Percentiles rank a stretch among this genome's conserved stretches.
phyloP scores from a whole-genome alignment of 2,113 vertebrate genomes.

The Aleadryas rufinucha region DNA sequence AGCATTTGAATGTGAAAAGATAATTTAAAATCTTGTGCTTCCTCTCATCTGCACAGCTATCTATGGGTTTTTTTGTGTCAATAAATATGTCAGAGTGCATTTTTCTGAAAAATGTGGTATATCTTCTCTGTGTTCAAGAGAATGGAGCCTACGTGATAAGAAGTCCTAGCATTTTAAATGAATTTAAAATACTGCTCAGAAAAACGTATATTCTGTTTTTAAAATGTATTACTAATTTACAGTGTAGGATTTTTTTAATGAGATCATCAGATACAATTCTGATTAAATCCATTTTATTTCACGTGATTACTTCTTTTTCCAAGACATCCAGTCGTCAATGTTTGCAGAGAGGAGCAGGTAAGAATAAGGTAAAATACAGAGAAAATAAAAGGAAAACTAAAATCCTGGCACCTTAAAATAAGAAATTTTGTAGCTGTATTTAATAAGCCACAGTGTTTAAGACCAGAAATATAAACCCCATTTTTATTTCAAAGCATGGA shows the following conservation, averaged over 20 bases:
- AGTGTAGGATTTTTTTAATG: not conserved
- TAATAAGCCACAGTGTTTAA: not conserved
- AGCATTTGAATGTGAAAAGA: not conserved
- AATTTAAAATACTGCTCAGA: not conserved
- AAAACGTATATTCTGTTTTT: not conserved
- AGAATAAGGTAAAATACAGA: not conserved
- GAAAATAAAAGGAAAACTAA: not conserved
- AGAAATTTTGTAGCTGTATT: not conserved
- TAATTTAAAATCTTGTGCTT: not conserved
- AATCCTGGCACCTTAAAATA: not conserved
- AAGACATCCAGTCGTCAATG: not conserved
- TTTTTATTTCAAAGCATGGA: not conserved
- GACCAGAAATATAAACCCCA: not conserved
- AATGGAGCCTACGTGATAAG: not conserved
- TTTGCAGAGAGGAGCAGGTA: not conserved
- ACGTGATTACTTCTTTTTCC: not conserved
- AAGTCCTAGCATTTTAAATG: not conserved
- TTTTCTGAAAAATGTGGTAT: not conserved
- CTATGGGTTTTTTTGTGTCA: not conserved
- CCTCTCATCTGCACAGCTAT: not conserved
- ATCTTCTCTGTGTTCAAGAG: not conserved
- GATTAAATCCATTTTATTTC: not conserved
- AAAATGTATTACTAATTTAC: not conserved
- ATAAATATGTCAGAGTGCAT: not conserved
- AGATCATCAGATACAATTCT: not conserved